Conservation (phyloP, 2,113 vertebrate species). For the Chaenogobius annularis region DNA sequence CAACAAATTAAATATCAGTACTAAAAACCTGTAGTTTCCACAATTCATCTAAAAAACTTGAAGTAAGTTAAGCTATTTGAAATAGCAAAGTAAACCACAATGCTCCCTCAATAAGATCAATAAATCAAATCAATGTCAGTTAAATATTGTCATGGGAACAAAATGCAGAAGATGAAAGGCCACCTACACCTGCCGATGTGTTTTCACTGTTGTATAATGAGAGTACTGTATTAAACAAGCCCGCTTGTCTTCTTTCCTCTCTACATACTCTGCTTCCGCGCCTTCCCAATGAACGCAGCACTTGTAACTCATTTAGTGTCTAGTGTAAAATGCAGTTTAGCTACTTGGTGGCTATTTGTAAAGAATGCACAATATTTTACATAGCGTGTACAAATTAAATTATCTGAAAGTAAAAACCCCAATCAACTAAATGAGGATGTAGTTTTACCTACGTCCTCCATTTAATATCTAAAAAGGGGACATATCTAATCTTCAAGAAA, state of each 20-base stretch:
- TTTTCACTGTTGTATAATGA: background rate
- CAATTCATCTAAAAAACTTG: background rate
- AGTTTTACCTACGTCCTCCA: background rate
- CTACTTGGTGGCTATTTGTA: conserved; percentile 9
- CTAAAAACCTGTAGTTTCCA: background rate
- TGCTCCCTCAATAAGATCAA: background rate
- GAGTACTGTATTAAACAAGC: conserved; percentile 66
- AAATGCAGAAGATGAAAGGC: background rate
- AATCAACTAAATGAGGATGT: background rate
- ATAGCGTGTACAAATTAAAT: background rate
- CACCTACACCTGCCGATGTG: conserved; percentile 3
- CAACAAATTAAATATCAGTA: background rate
- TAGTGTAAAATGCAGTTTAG: conserved; percentile 3
- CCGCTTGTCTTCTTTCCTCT: conserved; percentile 60
- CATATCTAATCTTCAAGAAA: background rate
- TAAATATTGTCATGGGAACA: conserved; percentile 1
- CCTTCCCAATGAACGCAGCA: background rate
- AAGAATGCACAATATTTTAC: background rate
- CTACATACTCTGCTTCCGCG: background rate
- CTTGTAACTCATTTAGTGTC: background rate
- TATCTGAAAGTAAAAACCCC: background rate
- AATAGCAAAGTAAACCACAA: background rate
- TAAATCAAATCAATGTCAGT: background rate
- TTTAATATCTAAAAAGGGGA: background rate
- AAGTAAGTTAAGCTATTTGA: background rate